phyloP scores from a whole-genome alignment of 2,797 vertebrate genomes.

The Malacoraja senta region DNA sequence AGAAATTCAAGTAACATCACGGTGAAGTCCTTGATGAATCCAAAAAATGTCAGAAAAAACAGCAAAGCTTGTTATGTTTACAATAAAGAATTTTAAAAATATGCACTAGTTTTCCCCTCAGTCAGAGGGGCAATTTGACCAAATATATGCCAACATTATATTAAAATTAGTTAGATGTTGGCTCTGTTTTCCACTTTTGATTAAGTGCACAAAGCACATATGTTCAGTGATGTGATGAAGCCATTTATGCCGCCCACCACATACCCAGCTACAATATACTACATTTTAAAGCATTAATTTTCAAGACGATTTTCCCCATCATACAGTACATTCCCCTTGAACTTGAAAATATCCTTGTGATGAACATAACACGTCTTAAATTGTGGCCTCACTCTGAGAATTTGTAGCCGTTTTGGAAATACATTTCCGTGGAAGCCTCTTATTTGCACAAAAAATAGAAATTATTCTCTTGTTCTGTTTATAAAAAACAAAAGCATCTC shows the following conservation, averaged over 20 bases:
- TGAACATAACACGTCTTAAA: neutral
- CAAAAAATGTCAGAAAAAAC: neutral
- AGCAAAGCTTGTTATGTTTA: neutral
- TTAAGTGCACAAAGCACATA: neutral
- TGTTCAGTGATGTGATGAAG: neutral
- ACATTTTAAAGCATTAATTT: neutral
- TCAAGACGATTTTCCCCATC: neutral
- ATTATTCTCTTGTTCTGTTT: no score
- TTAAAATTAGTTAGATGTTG: neutral
- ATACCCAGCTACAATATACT: neutral
- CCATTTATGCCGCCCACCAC: neutral
- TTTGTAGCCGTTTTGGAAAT: neutral
- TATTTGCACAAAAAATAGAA: no score
- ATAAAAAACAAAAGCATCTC: no score
- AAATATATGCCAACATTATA: neutral
- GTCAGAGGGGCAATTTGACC: neutral
- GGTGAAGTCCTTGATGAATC: neutral
- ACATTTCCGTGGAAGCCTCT: neutral
- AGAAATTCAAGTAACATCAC: neutral
- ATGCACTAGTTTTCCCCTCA: no score
- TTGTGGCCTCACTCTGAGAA: neutral
- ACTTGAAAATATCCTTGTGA: neutral
- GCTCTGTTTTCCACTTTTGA: neutral
- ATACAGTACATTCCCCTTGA: neutral
- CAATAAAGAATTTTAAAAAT: neutral